Conservation (phyloP, 1,140 invertebrate species). For the Listronotus oregonensis region DNA sequence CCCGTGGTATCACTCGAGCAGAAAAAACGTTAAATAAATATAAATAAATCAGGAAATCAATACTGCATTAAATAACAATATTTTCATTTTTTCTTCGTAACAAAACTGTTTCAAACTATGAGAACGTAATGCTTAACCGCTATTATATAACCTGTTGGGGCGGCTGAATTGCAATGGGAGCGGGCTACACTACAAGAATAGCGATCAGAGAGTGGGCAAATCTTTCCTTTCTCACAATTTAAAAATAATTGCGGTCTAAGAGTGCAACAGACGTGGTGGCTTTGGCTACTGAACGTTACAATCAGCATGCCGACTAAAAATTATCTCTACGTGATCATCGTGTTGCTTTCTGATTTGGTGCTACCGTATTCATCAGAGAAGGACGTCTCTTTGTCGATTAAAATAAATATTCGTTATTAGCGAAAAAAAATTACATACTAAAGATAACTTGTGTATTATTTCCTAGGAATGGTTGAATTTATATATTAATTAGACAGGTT, state of each 20-base stretch:
- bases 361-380: constrained; percentile 29
- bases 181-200: background rate
- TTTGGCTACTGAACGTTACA: constrained; percentile 36
- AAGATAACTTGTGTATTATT: too few relatives aligned
- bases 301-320: constrained; percentile 39
- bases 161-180: constrained; percentile 20
- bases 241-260: constrained; percentile 42
- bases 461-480: too few relatives aligned
- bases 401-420: too few relatives aligned
- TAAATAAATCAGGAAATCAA: too few relatives aligned
- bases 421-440: too few relatives aligned
- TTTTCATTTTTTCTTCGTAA: too few relatives aligned
- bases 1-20: too few relatives aligned
- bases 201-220: constrained; percentile 21
- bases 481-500: too few relatives aligned
- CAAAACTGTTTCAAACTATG: too few relatives aligned
- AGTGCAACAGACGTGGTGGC: constrained; percentile 26
- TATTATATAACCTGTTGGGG: constrained; percentile 10
- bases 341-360: constrained; percentile 20
- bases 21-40: too few relatives aligned
- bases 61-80: too few relatives aligned
- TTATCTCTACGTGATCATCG: constrained; percentile 40
- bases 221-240: constrained; percentile 40
- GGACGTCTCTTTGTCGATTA: background rate
- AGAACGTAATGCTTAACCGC: too few relatives aligned